Percentiles rank a stretch among this genome's conserved stretches.
Conservation (phyloP, 2,113 vertebrate species). For the Gavia stellata region DNA sequence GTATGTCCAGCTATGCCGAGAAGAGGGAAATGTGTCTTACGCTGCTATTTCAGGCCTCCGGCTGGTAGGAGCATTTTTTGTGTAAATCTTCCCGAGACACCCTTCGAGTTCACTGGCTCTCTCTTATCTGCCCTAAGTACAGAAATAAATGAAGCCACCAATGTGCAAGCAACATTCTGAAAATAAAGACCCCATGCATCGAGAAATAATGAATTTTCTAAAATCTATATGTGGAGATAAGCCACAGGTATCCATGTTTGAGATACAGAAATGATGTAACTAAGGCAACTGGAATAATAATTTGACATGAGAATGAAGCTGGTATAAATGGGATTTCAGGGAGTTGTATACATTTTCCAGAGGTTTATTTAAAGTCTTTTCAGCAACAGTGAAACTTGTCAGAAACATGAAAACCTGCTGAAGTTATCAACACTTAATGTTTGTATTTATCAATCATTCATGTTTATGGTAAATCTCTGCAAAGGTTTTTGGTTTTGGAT, state of each 20-base stretch:
- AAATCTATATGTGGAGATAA: constrained; percentile 36
- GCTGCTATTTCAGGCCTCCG: background rate
- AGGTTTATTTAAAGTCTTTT: constrained; percentile 11
- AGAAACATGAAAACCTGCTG: background rate
- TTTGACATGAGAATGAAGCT: constrained; percentile 21
- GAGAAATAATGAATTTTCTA: constrained; percentile 6
- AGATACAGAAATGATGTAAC: constrained; percentile 21
- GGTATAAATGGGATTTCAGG: background rate
- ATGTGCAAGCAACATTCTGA: background rate
- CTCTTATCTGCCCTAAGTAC: background rate
- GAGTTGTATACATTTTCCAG: constrained; percentile 16
- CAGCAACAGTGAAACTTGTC: background rate
- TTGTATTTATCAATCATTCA: background rate
- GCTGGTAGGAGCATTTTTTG: background rate
- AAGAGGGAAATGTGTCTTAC: background rate
- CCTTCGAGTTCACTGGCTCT: background rate
- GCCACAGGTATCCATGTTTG: constrained; percentile 5
- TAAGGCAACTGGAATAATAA: constrained; percentile 51
- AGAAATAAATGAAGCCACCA: constrained; percentile 6
- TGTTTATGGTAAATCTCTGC: background rate
- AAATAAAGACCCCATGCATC: background rate
- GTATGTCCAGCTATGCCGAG: background rate
- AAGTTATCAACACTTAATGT: background rate
- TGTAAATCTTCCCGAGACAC: background rate
- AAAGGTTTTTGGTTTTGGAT: background rate